phyloP scores from a whole-genome alignment of 92 coral and sea anemone species.

The Nematostella vectensis region DNA sequence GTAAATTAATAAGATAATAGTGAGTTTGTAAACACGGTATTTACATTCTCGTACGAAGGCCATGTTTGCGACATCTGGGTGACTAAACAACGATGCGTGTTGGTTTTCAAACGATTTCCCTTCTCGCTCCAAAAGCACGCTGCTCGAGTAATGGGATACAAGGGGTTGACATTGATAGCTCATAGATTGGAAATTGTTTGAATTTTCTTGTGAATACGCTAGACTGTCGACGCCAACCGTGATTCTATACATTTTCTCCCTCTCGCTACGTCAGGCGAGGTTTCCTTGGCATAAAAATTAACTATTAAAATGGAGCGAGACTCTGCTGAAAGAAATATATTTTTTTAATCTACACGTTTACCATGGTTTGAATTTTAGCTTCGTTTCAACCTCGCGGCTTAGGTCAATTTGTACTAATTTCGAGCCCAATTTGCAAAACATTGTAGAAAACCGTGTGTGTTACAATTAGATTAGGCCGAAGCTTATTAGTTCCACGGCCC shows the following conservation, averaged over 20 bases:
- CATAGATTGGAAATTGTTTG: slow-evolving; percentile 79
- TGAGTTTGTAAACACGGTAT: slow-evolving; percentile 78
- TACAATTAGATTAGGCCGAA: slow-evolving; percentile 1
- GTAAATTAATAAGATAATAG: slow-evolving; percentile 60
- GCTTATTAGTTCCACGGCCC: not conserved
- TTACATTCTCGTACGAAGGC: slow-evolving; percentile 53
- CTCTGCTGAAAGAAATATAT: not conserved
- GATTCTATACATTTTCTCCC: slow-evolving; percentile 56
- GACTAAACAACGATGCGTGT: slow-evolving; percentile 46
- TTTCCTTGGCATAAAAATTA: slow-evolving; percentile 17
- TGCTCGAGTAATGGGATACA: slow-evolving; percentile 51
- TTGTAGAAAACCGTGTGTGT: not conserved
- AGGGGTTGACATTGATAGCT: slow-evolving; percentile 83
- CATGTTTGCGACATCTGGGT: slow-evolving; percentile 78
- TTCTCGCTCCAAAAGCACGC: slow-evolving; percentile 35
- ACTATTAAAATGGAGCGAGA: not conserved
- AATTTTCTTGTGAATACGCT: slow-evolving; percentile 52
- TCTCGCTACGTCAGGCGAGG: slow-evolving; percentile 55
- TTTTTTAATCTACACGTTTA: too few relatives aligned
- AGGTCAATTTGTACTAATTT: slow-evolving; percentile 9
- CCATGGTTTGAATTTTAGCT: too few relatives aligned
- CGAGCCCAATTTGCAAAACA: slow-evolving; percentile 9
- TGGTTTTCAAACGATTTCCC: slow-evolving; percentile 15
- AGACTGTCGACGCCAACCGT: slow-evolving; percentile 79
- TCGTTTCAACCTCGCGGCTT: too few relatives aligned